Conservation (phyloP, 2,888 invertebrate species). For the Tiphia femorata region DNA sequence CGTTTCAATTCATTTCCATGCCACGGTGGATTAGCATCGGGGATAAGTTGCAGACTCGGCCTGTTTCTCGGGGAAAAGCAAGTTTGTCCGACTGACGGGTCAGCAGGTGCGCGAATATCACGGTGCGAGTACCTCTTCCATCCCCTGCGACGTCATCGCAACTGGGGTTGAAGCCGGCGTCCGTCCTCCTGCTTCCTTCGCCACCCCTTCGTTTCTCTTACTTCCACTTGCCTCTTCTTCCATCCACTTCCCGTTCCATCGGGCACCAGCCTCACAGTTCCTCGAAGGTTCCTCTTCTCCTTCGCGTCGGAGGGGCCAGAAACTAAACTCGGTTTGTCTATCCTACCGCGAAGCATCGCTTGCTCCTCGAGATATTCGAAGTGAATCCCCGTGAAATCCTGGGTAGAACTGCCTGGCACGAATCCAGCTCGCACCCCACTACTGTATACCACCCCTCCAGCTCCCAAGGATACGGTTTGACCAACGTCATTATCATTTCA, state of each 20-base stretch:
- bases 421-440: not conserved
- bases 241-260: too few relatives aligned
- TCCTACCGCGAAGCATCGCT: slow-evolving; percentile 9
- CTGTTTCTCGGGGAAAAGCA: slow-evolving; percentile 18
- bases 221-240: not conserved
- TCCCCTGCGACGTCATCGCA: not conserved
- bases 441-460: too few relatives aligned
- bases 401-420: not conserved
- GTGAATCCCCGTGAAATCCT: slow-evolving; percentile 15
- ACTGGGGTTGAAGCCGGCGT: not conserved
- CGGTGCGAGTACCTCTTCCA: too few relatives aligned
- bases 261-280: too few relatives aligned
- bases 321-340: slow-evolving; percentile 33
- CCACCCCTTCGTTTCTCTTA: not conserved
- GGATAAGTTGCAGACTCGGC: slow-evolving; percentile 21
- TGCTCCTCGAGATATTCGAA: slow-evolving; percentile 23
- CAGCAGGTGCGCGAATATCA: slow-evolving; percentile 28
- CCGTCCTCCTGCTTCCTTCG: not conserved
- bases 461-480: not conserved
- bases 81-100: slow-evolving; percentile 16
- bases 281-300: too few relatives aligned
- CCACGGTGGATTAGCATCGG: slow-evolving; percentile 27
- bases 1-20: slow-evolving; percentile 3
- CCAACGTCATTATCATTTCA: not conserved
- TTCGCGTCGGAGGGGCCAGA: too few relatives aligned